These are phyloP conservation scores for Irena cyanogastra DNA, from an alignment of 2,113 vertebrate genomes.

Conservation along the genomic window DNA sequence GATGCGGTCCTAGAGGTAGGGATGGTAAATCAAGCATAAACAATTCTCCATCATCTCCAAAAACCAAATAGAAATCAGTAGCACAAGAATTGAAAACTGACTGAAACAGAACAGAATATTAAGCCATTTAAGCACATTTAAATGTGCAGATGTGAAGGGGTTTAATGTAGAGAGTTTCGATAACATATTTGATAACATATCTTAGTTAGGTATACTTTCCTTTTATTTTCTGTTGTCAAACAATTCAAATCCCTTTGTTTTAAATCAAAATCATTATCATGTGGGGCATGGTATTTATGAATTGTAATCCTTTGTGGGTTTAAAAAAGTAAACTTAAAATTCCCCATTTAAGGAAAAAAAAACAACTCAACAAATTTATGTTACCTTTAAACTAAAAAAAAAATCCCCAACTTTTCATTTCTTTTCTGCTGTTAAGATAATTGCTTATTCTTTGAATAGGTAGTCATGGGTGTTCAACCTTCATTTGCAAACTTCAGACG, in stretches of 20 bases:
- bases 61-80: background rate
- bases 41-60: background rate
- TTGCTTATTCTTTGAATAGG: background rate
- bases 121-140: background rate
- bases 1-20: background rate
- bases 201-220: background rate
- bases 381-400: background rate
- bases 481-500: background rate
- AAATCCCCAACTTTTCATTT: background rate
- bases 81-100: background rate
- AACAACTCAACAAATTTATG: background rate
- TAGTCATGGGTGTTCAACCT: background rate
- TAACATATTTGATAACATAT: background rate
- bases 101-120: background rate
- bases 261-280: background rate
- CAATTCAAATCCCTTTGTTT: background rate
- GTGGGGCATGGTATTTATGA: background rate
- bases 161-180: background rate
- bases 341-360: background rate
- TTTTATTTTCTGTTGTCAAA: background rate
- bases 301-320: background rate
- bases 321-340: background rate
- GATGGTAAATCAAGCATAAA: background rate
- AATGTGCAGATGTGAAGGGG: rapidly evolving
- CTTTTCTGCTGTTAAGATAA: background rate